These are phyloP conservation scores for Polyommatus iphigenia DNA, from an alignment of 2,888 invertebrate genomes.

Conservation along the genomic window DNA sequence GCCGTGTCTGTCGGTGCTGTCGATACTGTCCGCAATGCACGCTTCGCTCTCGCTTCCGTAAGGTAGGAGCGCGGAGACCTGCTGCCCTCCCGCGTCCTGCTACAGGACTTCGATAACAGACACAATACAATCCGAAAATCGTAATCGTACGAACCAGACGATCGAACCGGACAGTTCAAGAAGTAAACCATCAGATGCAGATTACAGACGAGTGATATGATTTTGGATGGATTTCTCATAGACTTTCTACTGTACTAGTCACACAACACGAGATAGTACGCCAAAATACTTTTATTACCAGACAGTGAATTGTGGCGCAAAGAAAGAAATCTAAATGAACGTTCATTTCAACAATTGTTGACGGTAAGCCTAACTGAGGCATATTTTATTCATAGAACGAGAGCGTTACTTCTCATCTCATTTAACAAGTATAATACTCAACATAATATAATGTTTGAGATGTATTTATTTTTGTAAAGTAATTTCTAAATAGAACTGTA, in stretches of 20 bases:
- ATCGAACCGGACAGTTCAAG: background rate
- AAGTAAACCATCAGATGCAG: background rate
- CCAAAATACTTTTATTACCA: background rate
- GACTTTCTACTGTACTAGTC: background rate
- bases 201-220: background rate
- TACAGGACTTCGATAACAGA: background rate
- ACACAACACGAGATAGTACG: background rate
- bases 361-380: conserved; percentile 11
- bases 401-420: background rate
- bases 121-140: background rate
- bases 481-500: background rate
- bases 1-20: conserved; percentile 64
- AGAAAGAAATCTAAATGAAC: background rate
- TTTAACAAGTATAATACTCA: background rate
- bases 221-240: background rate
- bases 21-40: conserved; percentile 75
- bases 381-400: background rate
- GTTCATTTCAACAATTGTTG: background rate
- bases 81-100: background rate
- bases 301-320: background rate
- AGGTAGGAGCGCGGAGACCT: conserved; percentile 68
- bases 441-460: background rate
- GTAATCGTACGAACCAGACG: background rate
- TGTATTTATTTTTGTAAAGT: background rate
- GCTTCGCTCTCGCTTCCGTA: conserved; percentile 73